These are phyloP conservation scores for Aurelia aurita DNA, from an alignment of 30 jellyfish, hydroid and myxozoan species.

Conservation along the genomic window DNA sequence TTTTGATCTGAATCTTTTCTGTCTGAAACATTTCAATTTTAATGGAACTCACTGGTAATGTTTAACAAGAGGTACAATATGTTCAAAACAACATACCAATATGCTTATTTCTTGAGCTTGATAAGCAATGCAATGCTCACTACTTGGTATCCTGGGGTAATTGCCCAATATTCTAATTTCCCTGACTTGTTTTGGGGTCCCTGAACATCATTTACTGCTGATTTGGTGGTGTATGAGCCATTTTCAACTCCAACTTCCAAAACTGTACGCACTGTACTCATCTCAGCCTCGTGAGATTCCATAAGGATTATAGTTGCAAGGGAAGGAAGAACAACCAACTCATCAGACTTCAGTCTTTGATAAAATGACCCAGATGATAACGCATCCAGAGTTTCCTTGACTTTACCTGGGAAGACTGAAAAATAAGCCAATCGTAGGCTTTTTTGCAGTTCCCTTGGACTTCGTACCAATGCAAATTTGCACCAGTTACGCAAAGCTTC, in stretches of 20 bases:
- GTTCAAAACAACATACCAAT: neutral
- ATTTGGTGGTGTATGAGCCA: constrained; percentile 51
- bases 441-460: constrained; percentile 48
- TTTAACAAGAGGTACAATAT: neutral
- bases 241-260: constrained; percentile 63
- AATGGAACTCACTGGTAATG: neutral
- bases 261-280: constrained; percentile 35
- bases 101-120: constrained; percentile 25
- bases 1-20: too few relatives aligned
- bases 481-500: constrained; percentile 61
- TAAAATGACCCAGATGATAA: constrained; percentile 65
- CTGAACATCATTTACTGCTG: constrained; percentile 48
- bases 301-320: constrained; percentile 41
- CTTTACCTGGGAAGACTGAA: constrained; percentile 62
- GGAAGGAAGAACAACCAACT: constrained; percentile 61
- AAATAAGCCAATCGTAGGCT: constrained; percentile 44
- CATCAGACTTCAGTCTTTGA: constrained; percentile 68
- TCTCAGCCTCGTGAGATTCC: constrained; percentile 43
- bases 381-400: constrained; percentile 73
- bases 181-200: too few relatives aligned
- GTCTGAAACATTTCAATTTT: too few relatives aligned
- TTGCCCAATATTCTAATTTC: constrained; percentile 63
- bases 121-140: constrained; percentile 60
- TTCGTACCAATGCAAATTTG: constrained; percentile 59
- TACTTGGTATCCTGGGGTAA: constrained; percentile 52